phyloP scores from a whole-genome alignment of 2,888 invertebrate species.

The Tillus elongatus region DNA sequence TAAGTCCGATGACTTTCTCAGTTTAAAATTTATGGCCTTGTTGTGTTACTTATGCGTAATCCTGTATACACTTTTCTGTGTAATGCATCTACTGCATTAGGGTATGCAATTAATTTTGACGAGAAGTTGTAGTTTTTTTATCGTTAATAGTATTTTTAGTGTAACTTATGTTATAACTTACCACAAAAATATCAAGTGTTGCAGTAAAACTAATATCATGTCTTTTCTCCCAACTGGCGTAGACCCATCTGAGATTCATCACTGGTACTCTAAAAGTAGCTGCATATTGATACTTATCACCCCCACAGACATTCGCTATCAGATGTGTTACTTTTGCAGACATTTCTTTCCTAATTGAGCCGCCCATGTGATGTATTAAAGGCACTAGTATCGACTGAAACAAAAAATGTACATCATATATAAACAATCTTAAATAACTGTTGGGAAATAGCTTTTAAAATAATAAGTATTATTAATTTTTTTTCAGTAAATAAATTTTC shows the following conservation, averaged over 20 bases:
- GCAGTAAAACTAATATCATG: constrained; percentile 62
- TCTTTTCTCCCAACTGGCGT: constrained; percentile 75
- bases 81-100: too few relatives aligned
- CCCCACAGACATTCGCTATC: constrained; percentile 80
- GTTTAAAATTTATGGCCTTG: too few relatives aligned
- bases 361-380: constrained; percentile 93
- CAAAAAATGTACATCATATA: constrained; percentile 16
- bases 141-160: too few relatives aligned
- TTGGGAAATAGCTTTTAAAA: too few relatives aligned
- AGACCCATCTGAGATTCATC: constrained; percentile 81
- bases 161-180: constrained; percentile 43
- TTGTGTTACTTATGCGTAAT: too few relatives aligned
- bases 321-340: constrained; percentile 84
- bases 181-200: constrained; percentile 58
- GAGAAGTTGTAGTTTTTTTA: too few relatives aligned
- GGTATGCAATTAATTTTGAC: too few relatives aligned
- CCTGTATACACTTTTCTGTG: too few relatives aligned
- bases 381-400: constrained; percentile 75
- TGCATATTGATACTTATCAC: constrained; percentile 91
- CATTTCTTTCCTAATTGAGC: constrained; percentile 87
- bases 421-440: too few relatives aligned
- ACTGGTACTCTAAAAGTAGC: constrained; percentile 83
- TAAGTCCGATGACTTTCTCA: too few relatives aligned
- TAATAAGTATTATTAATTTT: too few relatives aligned
- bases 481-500: too few relatives aligned